These are phyloP conservation scores for Gavialis gangeticus DNA, from an alignment of 2,113 vertebrate species.

Conservation along the genomic window DNA sequence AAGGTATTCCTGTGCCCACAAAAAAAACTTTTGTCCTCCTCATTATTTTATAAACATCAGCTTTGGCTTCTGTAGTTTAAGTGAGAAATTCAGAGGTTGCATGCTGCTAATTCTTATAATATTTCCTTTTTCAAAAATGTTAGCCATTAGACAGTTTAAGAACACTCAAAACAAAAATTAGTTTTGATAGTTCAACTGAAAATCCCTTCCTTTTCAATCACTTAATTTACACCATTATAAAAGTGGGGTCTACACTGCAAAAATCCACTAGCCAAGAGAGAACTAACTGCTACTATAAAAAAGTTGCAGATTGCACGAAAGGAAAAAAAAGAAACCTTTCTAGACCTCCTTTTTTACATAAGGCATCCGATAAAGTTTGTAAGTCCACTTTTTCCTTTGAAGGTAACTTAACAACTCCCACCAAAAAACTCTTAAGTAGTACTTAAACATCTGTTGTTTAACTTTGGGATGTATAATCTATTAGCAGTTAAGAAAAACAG, in stretches of 20 bases:
- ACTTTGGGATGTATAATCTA: background rate
- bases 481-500: background rate
- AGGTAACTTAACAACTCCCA: background rate
- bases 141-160: background rate
- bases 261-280: background rate
- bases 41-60: too few species aligned
- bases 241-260: accelerated
- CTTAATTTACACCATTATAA: background rate
- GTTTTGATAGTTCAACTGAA: background rate
- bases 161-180: background rate
- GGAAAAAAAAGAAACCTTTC: background rate
- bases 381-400: background rate
- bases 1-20: too few species aligned
- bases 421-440: background rate
- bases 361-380: background rate
- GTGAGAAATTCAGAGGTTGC: too few species aligned
- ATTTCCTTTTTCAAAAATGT: background rate
- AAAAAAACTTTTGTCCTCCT: too few species aligned
- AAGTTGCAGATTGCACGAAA: background rate
- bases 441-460: background rate
- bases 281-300: background rate
- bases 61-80: too few species aligned
- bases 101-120: too few species aligned
- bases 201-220: background rate
- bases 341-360: background rate